phyloP scores from a whole-genome alignment of 2,888 invertebrate species.

The Ramazzottius varieornatus region DNA sequence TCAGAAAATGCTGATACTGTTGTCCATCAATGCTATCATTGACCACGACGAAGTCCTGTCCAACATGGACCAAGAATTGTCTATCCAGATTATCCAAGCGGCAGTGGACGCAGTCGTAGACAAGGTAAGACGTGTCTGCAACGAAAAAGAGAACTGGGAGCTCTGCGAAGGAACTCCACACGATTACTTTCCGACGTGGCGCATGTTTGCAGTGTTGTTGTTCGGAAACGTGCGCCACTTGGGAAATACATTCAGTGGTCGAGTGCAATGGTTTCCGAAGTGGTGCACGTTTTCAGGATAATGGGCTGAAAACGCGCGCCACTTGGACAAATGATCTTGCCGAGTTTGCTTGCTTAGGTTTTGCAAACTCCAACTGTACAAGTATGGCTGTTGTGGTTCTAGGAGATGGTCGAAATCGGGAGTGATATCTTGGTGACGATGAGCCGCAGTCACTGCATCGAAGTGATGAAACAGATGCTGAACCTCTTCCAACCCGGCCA shows the following conservation, averaged over 20 bases:
- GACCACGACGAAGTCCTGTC: neutral
- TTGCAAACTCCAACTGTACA: no score
- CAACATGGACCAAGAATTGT: neutral
- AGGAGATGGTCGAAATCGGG: neutral
- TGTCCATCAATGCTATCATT: neutral
- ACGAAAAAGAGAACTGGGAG: no score
- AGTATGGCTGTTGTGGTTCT: no score
- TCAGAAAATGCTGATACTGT: neutral
- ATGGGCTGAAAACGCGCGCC: no score
- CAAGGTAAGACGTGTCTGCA: neutral
- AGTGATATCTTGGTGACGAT: neutral
- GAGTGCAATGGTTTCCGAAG: no score
- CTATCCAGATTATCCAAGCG: neutral
- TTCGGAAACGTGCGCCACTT: no score
- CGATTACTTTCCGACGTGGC: no score
- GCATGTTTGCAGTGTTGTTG: no score
- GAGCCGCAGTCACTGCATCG: neutral
- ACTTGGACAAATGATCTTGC: no score
- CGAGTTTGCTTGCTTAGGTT: neutral
- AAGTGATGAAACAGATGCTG: conserved; percentile 2
- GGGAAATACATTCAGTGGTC: no score
- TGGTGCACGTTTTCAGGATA: no score
- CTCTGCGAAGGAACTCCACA: no score
- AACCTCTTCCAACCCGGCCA: neutral
- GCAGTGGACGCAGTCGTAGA: neutral